These are phyloP conservation scores for Helostoma temminkii DNA, from an alignment of 2,797 vertebrate species.

Conservation along the genomic window DNA sequence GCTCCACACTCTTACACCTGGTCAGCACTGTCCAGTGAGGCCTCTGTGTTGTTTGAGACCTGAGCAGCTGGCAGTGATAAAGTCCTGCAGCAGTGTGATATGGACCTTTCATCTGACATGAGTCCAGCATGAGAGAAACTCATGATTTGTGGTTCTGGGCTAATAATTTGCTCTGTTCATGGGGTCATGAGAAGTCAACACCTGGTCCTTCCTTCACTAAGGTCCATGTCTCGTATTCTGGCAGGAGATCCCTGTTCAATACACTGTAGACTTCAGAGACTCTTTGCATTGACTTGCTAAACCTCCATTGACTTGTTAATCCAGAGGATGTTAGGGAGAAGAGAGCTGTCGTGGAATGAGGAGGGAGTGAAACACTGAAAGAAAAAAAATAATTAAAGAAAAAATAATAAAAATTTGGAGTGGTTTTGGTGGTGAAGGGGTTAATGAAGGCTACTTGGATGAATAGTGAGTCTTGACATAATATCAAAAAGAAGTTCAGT, in stretches of 20 bases:
- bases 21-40: constrained; percentile 30
- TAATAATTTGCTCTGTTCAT: constrained; percentile 25
- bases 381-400: too few relatives aligned
- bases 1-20: constrained; percentile 21
- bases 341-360: too few relatives aligned
- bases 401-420: too few relatives aligned
- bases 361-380: too few relatives aligned
- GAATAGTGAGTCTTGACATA: too few relatives aligned
- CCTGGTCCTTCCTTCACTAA: constrained; percentile 32
- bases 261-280: too few relatives aligned
- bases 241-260: too few relatives aligned
- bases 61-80: constrained; percentile 67
- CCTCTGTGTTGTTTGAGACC: constrained; percentile 46
- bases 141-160: constrained; percentile 19
- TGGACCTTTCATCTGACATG: constrained; percentile 41
- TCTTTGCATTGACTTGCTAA: constrained; percentile 47
- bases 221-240: too few relatives aligned
- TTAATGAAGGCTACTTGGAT: too few relatives aligned
- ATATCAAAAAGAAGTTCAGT: too few relatives aligned
- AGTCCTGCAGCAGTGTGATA: constrained; percentile 41
- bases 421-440: too few relatives aligned
- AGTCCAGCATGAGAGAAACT: constrained; percentile 23
- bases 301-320: constrained; percentile 57
- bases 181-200: constrained; percentile 45
- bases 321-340: constrained; percentile 44